Evolutionary conservation across 2,113 vertebrate genomes (phyloP).

Genomic region (Alces alces): DNA sequence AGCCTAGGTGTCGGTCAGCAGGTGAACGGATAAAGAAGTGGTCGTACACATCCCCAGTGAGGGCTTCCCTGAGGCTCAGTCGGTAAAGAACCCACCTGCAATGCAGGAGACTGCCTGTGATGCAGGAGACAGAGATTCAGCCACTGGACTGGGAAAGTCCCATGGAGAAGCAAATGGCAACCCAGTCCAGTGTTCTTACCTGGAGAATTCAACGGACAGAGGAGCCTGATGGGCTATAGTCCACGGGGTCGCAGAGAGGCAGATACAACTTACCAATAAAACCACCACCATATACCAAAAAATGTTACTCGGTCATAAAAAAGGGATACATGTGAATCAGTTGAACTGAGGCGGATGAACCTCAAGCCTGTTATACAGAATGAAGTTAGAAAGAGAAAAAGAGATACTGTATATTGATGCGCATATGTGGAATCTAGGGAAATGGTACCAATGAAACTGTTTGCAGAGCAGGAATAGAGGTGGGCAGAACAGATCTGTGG

Average conservation of each 20-base stretch:
- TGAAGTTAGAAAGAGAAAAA: neutral
- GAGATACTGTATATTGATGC: neutral
- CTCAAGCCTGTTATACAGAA: neutral
- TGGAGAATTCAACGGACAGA: neutral
- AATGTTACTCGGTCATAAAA: neutral
- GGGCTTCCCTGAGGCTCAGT: neutral
- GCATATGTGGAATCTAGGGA: neutral
- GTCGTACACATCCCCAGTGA: neutral
- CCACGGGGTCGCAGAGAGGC: neutral
- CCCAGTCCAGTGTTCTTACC: neutral
- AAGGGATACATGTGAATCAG: neutral
- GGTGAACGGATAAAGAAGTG: neutral
- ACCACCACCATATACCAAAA: neutral
- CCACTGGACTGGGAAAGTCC: neutral
- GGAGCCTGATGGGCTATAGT: neutral
- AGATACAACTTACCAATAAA: neutral
- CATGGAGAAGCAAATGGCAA: neutral
- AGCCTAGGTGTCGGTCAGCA: neutral
- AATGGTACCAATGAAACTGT: neutral
- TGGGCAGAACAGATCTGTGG: neutral
- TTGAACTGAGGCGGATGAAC: neutral
- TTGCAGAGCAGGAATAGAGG: neutral
- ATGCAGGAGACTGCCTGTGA: neutral
- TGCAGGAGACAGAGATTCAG: neutral
- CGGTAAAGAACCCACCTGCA: neutral